These are phyloP conservation scores for Trimorus sp. DNA, from an alignment of 2,888 invertebrate species.

Conservation along the genomic window DNA sequence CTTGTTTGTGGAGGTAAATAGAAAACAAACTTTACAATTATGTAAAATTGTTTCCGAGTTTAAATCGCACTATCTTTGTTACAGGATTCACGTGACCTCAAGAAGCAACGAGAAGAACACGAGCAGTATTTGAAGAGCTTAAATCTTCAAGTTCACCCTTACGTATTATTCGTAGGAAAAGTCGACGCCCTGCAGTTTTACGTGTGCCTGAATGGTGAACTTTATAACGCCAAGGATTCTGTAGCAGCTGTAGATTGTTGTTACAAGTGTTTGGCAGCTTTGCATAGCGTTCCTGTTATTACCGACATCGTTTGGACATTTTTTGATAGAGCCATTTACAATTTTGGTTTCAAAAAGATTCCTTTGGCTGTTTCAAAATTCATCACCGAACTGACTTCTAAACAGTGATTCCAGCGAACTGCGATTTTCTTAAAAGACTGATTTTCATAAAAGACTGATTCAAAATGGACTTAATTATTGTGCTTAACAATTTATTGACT, in stretches of 20 bases:
- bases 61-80: background rate
- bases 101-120: background rate
- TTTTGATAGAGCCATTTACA: slow-evolving; percentile 7
- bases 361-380: background rate
- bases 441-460: background rate
- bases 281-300: background rate
- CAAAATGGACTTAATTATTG: slow-evolving; percentile 10
- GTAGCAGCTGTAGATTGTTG: slow-evolving; percentile 1
- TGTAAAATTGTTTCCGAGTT: background rate
- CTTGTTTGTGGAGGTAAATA: slow-evolving; percentile 9
- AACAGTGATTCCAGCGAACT: background rate
- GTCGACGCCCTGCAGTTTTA: background rate
- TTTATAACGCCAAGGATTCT: background rate
- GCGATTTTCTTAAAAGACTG: background rate
- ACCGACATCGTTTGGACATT: slow-evolving; percentile 1
- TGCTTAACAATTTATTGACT: slow-evolving; percentile 12
- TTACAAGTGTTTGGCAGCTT: slow-evolving; percentile 1
- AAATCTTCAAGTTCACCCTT: background rate
- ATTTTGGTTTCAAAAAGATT: slow-evolving; percentile 1
- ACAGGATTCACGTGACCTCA: background rate
- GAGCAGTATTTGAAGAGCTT: background rate
- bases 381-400: background rate
- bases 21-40: background rate
- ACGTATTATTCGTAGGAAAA: background rate
- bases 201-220: background rate